These are phyloP conservation scores for Indicator indicator DNA, from an alignment of 2,113 vertebrate species.

Conservation along the genomic window DNA sequence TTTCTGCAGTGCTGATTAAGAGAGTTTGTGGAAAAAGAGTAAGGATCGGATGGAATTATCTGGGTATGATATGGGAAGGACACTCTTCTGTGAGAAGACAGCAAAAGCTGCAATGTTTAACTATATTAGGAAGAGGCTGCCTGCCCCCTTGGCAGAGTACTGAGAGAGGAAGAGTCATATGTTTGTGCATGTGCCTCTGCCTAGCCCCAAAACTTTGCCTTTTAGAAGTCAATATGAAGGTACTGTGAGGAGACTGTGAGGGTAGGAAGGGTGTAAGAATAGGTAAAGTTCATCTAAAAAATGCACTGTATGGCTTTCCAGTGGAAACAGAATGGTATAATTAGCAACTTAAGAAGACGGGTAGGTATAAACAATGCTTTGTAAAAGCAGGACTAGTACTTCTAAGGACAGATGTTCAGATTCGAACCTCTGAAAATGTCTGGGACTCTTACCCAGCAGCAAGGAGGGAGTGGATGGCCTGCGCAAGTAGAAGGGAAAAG, in stretches of 20 bases:
- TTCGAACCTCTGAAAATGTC: neutral
- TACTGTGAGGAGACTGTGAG: neutral
- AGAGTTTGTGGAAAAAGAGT: neutral
- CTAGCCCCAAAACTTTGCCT: neutral
- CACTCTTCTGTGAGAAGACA: neutral
- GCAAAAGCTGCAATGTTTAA: neutral
- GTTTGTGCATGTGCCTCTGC: neutral
- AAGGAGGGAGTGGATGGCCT: neutral
- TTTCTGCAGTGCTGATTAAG: neutral
- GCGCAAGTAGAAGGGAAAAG: neutral
- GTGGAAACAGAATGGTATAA: neutral
- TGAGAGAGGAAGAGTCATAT: fast-evolving
- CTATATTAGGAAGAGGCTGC: neutral
- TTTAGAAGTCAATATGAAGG: neutral
- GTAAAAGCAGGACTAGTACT: neutral
- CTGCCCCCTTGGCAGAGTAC: neutral
- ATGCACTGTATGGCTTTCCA: neutral
- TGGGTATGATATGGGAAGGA: neutral
- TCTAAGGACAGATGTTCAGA: neutral
- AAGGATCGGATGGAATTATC: neutral
- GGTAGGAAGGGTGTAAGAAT: neutral
- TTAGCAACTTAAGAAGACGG: neutral
- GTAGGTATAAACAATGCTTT: neutral
- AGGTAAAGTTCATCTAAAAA: neutral
- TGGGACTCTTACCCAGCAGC: neutral